phyloP scores from a whole-genome alignment of 2,113 vertebrate species.

The Tachysurus vachellii region DNA sequence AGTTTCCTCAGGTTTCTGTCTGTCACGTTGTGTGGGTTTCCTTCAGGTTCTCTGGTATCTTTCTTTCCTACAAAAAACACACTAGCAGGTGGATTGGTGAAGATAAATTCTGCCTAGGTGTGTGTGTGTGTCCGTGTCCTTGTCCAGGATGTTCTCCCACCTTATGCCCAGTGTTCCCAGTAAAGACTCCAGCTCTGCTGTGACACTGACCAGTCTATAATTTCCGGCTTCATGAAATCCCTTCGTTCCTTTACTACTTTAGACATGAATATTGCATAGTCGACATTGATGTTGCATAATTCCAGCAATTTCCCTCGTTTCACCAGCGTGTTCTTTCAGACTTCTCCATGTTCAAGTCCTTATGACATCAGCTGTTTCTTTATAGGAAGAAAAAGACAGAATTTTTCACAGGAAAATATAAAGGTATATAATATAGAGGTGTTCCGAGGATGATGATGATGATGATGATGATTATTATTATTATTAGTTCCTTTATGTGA shows the following conservation, averaged over 20 bases:
- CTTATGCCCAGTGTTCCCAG: background rate
- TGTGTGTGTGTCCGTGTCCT: background rate
- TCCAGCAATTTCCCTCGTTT: constrained; percentile 1
- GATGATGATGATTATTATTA: too few species aligned
- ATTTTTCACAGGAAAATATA: background rate
- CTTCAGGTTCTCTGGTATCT: background rate
- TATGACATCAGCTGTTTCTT: background rate
- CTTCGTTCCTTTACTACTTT: background rate
- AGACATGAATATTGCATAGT: background rate
- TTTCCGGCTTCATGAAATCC: background rate
- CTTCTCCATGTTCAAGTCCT: too few species aligned
- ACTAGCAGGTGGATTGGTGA: background rate
- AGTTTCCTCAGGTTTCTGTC: background rate
- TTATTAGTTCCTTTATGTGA: too few species aligned
- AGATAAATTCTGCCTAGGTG: background rate
- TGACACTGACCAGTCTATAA: background rate
- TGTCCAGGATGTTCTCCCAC: background rate
- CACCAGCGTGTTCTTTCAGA: background rate
- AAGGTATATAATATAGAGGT: background rate
- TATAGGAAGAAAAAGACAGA: background rate
- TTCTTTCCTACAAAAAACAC: background rate
- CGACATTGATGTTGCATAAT: background rate
- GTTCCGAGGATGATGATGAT: background rate
- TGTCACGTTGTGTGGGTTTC: background rate
- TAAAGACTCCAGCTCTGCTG: background rate